Percentiles rank a stretch among this genome's conserved stretches.
phyloP scores from a whole-genome alignment of 2,888 invertebrate species.

The Margaritifera margaritifera region DNA sequence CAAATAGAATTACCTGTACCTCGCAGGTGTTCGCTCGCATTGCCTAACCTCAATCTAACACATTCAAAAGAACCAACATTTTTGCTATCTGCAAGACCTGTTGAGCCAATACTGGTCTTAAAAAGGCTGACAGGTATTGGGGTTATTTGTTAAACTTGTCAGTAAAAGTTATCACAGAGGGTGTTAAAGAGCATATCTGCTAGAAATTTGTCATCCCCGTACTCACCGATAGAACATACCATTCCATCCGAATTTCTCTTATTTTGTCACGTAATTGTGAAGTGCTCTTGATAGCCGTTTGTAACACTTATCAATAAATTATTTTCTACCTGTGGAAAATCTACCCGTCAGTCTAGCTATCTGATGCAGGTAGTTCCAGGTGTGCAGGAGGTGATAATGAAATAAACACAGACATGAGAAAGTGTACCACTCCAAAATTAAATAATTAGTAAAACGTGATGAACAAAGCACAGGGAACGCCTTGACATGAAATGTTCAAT shows the following conservation, averaged over 20 bases:
- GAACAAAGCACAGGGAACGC: too few species aligned
- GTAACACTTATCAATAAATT: slow-evolving; percentile 48
- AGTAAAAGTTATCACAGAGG: slow-evolving; percentile 37
- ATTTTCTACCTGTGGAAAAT: slow-evolving; percentile 25
- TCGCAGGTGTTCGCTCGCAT: too few species aligned
- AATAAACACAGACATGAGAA: slow-evolving; percentile 13
- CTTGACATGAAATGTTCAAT: too few species aligned
- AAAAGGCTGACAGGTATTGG: too few species aligned
- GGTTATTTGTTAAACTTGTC: slow-evolving; percentile 37
- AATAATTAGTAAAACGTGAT: too few species aligned
- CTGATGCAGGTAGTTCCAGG: slow-evolving; percentile 31
- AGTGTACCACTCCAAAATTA: background rate
- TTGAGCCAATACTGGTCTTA: too few species aligned
- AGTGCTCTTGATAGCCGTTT: slow-evolving; percentile 45
- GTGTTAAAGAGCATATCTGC: slow-evolving; percentile 35
- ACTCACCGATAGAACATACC: background rate
- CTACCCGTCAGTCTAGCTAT: slow-evolving; percentile 17
- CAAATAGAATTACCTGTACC: slow-evolving; percentile 7
- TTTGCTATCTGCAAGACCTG: too few species aligned
- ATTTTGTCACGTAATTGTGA: slow-evolving; percentile 61
- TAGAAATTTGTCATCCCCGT: background rate
- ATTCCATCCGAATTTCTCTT: slow-evolving; percentile 32
- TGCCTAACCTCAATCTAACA: too few species aligned
- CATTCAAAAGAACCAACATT: too few species aligned
- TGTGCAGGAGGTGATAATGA: slow-evolving; percentile 27